Percentiles rank a stretch among this genome's conserved stretches.
Conservation (phyloP, 2,888 invertebrate species). For the Cordilura impudica region DNA sequence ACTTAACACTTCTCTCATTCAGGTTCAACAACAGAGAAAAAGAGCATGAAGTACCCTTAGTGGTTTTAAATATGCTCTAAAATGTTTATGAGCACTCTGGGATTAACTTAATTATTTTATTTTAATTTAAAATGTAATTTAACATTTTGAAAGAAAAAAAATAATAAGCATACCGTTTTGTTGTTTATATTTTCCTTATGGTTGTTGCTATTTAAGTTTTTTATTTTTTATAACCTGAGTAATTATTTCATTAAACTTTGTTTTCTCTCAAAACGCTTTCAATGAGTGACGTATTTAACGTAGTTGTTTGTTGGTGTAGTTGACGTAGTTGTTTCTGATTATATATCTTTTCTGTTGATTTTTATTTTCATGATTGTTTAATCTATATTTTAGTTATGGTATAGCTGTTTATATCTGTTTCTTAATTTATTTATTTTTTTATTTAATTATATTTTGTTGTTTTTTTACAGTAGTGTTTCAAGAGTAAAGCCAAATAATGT, state of each 20-base stretch:
- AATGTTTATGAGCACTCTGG: background rate
- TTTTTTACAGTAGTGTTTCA: background rate
- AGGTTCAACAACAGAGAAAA: background rate
- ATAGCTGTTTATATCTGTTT: background rate
- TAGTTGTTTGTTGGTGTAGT: background rate
- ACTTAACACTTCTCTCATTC: background rate
- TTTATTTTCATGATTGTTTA: conserved; percentile 7
- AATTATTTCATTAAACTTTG: background rate
- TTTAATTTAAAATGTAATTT: background rate
- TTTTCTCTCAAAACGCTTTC: background rate
- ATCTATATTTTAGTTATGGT: conserved; percentile 21
- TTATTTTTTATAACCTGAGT: conserved; percentile 12
- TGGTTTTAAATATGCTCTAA: background rate
- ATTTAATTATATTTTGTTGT: background rate
- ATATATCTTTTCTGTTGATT: background rate
- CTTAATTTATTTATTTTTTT: background rate
- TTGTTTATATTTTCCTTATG: background rate
- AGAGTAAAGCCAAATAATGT: background rate
- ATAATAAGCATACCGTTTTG: background rate
- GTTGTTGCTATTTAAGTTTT: background rate
- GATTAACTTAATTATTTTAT: background rate
- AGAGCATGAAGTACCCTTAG: background rate
- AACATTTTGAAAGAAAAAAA: background rate
- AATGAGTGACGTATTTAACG: conserved; percentile 25
- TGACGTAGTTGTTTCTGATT: background rate